Conservation (phyloP, 2,797 vertebrate genomes). For the Philypnodon macrostomus region DNA sequence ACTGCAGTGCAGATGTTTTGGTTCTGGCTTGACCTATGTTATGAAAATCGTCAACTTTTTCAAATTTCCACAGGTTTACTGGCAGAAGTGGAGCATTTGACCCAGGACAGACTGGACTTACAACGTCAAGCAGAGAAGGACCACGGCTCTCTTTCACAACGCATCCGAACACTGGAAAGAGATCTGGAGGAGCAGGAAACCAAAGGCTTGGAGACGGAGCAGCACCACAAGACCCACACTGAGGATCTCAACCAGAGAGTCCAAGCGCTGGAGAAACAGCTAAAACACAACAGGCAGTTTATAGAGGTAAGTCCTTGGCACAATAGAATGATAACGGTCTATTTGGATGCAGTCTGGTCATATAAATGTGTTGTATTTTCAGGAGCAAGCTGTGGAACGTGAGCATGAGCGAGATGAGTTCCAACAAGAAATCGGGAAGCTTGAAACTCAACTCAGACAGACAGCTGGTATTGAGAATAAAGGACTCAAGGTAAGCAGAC, state of each 20-base stretch:
- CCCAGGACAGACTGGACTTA: conserved; percentile 84
- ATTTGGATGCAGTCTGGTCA: not conserved
- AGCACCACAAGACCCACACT: conserved; percentile 75
- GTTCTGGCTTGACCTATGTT: too few relatives aligned
- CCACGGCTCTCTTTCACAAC: conserved; percentile 76
- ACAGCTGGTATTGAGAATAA: conserved; percentile 58
- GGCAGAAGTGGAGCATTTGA: conserved; percentile 82
- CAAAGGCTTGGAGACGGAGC: conserved; percentile 75
- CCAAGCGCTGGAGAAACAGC: conserved; percentile 89
- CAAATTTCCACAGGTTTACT: conserved; percentile 77
- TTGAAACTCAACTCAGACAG: conserved; percentile 84
- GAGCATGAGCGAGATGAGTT: conserved; percentile 97
- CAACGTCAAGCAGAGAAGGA: conserved; percentile 92
- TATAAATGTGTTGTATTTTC: conserved; percentile 1
- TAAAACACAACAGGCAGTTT: conserved; percentile 90
- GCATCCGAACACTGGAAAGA: conserved; percentile 83
- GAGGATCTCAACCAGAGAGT: conserved; percentile 85
- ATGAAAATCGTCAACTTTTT: too few relatives aligned
- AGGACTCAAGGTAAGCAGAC: conserved; percentile 63
- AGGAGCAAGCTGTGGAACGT: conserved; percentile 95
- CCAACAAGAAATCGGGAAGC: conserved; percentile 89
- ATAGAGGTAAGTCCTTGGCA: conserved; percentile 82
- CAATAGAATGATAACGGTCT: not conserved
- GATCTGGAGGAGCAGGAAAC: conserved; percentile 89
- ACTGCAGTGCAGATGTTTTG: too few relatives aligned